Base-by-base conservation (phyloP, 2,888 invertebrate genomes). In the Liposcelis brunnea region DNA sequence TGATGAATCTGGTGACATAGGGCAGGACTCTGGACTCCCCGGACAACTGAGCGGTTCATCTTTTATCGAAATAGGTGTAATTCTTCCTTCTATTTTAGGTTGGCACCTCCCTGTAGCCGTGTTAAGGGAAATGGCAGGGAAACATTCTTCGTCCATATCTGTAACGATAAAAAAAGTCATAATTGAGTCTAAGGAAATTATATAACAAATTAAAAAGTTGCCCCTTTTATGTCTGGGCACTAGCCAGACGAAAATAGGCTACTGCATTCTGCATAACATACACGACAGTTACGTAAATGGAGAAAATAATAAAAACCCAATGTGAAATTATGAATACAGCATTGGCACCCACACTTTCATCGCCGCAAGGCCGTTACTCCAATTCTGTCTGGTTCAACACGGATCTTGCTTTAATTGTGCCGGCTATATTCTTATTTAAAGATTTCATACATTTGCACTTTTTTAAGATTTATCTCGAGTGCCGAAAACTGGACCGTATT, bases 121-220 rank as follows among this genome's bases (percentile, higher is more conserved):
- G 55, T 72, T 73, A 61, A 85, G 75, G 50, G 85, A 77, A 59
- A 85, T 82, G 47, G 79, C 75, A 48, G 83, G 82, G 64, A 83
- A 86, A 62, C 84, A 84, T 60, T 89, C 87, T 56, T 87, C 86
- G 62, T 89, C 89, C 79, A 87, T 83, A 57, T 89, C 89, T 86
- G 66, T 5, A 68, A 67, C 49, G 48, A 45, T 47, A 43, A 34
- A 47, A 45, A 18, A 31, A 34, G 33, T 36, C 33, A 15, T 32
- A 43, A 43, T n/a, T n/a, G n/a, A n/a, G n/a, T n/a, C n/a, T n/a
- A n/a, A n/a, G n/a, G n/a, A n/a, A n/a, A n/a, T n/a, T n/a, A n/a
- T n/a, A n/a, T n/a, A n/a, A n/a, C n/a, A 31, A 14, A 43, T 14
- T 7, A 15, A 31, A n/a, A n/a, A n/a, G n/a, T n/a, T n/a, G n/a